Percentiles rank a stretch among this genome's conserved stretches.
Evolutionary conservation across 2,797 vertebrate genomes (phyloP).

Genomic region (Sarcophilus harrisii): DNA sequence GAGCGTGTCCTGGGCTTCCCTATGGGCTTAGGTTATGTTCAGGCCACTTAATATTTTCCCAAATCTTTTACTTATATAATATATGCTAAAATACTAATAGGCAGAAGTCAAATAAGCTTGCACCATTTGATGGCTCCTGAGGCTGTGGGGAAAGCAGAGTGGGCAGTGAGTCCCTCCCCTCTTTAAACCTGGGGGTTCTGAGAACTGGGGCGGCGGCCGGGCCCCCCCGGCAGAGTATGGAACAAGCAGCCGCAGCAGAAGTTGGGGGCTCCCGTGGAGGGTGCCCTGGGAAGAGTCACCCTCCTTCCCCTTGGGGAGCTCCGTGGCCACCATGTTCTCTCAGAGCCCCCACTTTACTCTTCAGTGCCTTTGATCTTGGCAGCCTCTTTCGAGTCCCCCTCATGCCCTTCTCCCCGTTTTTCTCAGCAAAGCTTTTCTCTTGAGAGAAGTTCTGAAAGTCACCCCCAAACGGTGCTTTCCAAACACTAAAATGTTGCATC

Average conservation of each 20-base stretch:
- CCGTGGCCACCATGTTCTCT: background rate
- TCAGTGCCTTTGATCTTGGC: conserved; percentile 71
- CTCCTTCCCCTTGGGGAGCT: background rate
- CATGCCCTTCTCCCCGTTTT: background rate
- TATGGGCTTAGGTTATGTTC: background rate
- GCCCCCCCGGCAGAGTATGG: background rate
- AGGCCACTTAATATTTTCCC: background rate
- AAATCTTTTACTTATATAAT: background rate
- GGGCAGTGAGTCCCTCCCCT: no score
- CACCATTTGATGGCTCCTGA: background rate
- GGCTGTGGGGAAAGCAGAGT: background rate
- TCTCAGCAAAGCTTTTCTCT: background rate
- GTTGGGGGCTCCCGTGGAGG: background rate
- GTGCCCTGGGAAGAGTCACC: background rate
- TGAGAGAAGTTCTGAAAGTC: background rate
- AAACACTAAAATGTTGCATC: background rate
- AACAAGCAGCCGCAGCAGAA: background rate
- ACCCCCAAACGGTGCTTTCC: conserved; percentile 64
- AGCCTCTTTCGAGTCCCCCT: background rate
- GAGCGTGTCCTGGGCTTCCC: background rate
- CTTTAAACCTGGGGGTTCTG: background rate
- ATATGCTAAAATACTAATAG: conserved; percentile 44
- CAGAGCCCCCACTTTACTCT: background rate
- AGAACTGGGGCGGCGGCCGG: background rate
- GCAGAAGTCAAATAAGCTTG: background rate